A percentile compares a stretch with the other conserved stretches of the same genome.
Evolutionary conservation across 2,113 vertebrate species (phyloP).

Genomic region (Passerina amoena): DNA sequence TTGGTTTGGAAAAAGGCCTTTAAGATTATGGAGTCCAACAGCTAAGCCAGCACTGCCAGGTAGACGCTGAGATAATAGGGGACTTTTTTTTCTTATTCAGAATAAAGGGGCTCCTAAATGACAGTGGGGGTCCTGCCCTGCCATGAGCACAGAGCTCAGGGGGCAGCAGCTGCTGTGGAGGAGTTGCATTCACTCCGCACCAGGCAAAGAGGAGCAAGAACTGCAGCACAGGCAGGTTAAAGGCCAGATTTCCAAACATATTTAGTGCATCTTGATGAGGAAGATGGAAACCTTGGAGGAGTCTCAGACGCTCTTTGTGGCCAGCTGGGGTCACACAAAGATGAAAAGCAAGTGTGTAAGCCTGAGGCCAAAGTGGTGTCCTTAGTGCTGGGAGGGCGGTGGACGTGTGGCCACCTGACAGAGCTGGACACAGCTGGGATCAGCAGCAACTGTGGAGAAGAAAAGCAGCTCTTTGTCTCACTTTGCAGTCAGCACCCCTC

Average conservation of each 20-base stretch:
- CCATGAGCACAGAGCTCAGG: neutral
- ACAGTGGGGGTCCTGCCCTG: neutral
- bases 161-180: neutral
- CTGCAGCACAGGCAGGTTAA: neutral
- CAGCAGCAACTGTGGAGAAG: neutral
- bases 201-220: neutral
- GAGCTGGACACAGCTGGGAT: neutral
- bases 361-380: neutral
- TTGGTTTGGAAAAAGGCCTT: neutral
- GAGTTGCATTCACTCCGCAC: neutral
- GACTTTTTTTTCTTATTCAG: neutral
- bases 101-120: neutral
- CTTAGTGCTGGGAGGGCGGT: neutral
- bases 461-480: neutral
- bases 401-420: accelerated
- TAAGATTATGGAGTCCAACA: neutral
- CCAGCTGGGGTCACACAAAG: accelerated
- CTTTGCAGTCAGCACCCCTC: neutral
- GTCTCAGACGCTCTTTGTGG: neutral
- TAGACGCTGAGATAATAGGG: neutral
- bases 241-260: neutral
- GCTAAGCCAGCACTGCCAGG: neutral
- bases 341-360: neutral
- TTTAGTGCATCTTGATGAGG: neutral
- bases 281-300: neutral